These are phyloP conservation scores for Dryobota labecula DNA, from an alignment of 2,888 invertebrate species.

Conservation along the genomic window DNA sequence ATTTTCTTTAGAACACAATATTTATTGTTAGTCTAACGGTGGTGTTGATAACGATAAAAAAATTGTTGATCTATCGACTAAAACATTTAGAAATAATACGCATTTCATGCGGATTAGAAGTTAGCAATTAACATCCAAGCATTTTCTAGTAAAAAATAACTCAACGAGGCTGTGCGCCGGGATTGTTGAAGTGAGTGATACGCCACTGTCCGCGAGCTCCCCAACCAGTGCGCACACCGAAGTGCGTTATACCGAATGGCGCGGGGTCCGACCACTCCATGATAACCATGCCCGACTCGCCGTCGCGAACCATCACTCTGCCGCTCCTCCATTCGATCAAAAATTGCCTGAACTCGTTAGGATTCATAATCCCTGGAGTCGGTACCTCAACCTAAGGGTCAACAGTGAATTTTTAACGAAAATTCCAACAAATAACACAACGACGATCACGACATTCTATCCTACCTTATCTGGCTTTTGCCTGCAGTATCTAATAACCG, in stretches of 20 bases:
- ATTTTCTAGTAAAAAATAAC: constrained; percentile 72
- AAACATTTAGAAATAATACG: constrained; percentile 41
- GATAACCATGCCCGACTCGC: constrained; percentile 86
- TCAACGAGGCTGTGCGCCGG: constrained; percentile 81
- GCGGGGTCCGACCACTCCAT: constrained; percentile 91
- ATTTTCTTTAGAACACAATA: constrained; percentile 57
- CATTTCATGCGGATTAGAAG: constrained; percentile 54
- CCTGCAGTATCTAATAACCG: constrained; percentile 92
- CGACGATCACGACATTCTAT: constrained; percentile 70
- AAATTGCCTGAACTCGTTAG: constrained; percentile 90
- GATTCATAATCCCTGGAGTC: constrained; percentile 90
- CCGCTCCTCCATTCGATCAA: constrained; percentile 91
- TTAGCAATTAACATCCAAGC: constrained; percentile 82
- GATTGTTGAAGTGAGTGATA: constrained; percentile 82
- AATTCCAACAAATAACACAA: constrained; percentile 58
- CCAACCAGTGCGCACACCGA: constrained; percentile 92
- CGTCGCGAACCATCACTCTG: constrained; percentile 87
- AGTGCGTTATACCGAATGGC: constrained; percentile 91
- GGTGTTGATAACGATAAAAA: constrained; percentile 52
- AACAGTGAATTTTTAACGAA: constrained; percentile 58
- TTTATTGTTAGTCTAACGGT: constrained; percentile 65
- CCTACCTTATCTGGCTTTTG: constrained; percentile 92
- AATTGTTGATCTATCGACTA: constrained; percentile 57
- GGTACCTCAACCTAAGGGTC: constrained; percentile 89
- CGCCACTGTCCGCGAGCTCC: constrained; percentile 92